Evolutionary conservation across 2,888 invertebrate species (phyloP).

Genomic region (Thyatira batis): DNA sequence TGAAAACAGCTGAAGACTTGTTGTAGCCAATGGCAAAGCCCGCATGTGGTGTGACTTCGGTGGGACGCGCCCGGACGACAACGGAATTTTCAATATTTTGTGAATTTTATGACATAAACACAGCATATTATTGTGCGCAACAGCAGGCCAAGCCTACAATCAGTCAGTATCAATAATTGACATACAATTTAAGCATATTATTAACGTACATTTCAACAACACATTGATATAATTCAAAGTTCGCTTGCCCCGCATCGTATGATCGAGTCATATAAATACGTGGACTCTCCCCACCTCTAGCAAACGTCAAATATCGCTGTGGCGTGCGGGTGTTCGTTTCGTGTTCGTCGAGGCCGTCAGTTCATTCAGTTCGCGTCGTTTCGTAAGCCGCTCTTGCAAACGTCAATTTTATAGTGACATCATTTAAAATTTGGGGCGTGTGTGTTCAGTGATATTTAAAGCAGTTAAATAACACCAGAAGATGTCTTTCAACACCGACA

Average conservation of each 20-base stretch:
- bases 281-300: constrained; percentile 68
- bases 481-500: constrained; percentile 79
- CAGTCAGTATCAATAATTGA: constrained; percentile 26
- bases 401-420: constrained; percentile 66
- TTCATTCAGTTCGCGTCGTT: constrained; percentile 58
- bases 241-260: constrained; percentile 74
- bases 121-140: constrained; percentile 23
- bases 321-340: constrained; percentile 54
- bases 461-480: constrained; percentile 74
- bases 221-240: constrained; percentile 61
- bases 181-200: constrained; percentile 39
- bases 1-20: constrained; percentile 34
- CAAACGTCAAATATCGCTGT: constrained; percentile 71
- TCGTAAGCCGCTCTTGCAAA: constrained; percentile 61
- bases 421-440: constrained; percentile 61
- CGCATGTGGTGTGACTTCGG: constrained; percentile 76
- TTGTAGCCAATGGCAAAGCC: constrained; percentile 60
- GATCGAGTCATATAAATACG: constrained; percentile 77
- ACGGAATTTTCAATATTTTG: constrained; percentile 27
- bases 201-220: constrained; percentile 36
- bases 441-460: constrained; percentile 80
- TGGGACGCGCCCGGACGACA: constrained; percentile 61
- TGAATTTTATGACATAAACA: constrained; percentile 48
- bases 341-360: constrained; percentile 23
- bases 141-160: constrained; percentile 23